Percentiles rank a stretch among this genome's conserved stretches.
phyloP scores from a whole-genome alignment of 2,888 invertebrate genomes.

The Tanytarsus gracilentus region DNA sequence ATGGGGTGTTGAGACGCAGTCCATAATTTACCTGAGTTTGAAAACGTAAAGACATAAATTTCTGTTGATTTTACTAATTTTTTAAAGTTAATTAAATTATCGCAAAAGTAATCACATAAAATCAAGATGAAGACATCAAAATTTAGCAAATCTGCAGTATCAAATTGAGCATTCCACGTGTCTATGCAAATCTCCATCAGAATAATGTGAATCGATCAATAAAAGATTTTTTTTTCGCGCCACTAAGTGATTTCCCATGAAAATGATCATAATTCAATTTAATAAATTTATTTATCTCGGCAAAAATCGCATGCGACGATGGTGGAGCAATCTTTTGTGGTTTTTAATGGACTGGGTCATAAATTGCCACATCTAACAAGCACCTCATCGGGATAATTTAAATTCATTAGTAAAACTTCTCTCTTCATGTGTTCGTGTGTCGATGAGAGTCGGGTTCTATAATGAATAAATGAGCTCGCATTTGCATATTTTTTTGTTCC shows the following conservation, averaged over 20 bases:
- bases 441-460: neutral
- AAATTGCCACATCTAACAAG: constrained; percentile 26
- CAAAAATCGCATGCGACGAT: neutral
- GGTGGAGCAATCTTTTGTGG: constrained; percentile 2
- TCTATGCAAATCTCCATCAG: too few species aligned
- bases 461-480: constrained; percentile 26
- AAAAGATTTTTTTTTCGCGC: neutral
- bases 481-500: constrained; percentile 20
- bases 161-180: too few species aligned
- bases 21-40: too few species aligned
- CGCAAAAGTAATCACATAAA: too few species aligned
- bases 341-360: constrained; percentile 25
- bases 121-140: too few species aligned
- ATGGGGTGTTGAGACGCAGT: too few species aligned
- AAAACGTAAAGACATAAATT: too few species aligned
- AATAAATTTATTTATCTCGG: constrained; percentile 14
- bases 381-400: too few species aligned
- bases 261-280: constrained; percentile 20
- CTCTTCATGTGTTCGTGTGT: neutral
- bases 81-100: too few species aligned
- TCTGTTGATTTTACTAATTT: too few species aligned
- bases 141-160: too few species aligned
- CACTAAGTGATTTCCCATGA: constrained; percentile 20
- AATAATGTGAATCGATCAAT: neutral
- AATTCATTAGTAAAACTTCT: constrained; percentile 25